Base-by-base conservation (phyloP, 2,113 vertebrate genomes). In the Rhodinocichla rosea region DNA sequence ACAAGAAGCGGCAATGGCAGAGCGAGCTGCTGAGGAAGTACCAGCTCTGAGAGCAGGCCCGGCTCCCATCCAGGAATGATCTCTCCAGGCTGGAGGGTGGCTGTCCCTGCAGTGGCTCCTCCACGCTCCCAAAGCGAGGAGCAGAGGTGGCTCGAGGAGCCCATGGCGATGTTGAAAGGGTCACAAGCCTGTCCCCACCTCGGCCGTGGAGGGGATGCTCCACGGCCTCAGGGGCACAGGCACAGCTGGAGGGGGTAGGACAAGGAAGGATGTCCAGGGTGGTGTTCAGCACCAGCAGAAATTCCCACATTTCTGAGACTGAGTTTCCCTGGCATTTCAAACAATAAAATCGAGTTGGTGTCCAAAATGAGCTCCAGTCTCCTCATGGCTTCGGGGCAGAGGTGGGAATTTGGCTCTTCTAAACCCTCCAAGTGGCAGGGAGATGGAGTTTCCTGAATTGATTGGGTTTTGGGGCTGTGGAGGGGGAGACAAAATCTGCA, bases 1-100 rank as follows among this genome's bases (percentile, higher is more conserved):
- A 97, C 69, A 97, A 94, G 13, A 98, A 97, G 24, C 26, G 97
- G 30, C 95, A 92, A 68, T 97, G 97, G 97, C 97, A 98, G 65
- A 96, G 95, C 0, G 97, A 97, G 69, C 92, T 97, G 55, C 94
- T 98, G 56, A 95, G 52, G 77, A 98, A 98, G 65, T 97, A 98
- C 77, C 92, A 98, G 26, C 92, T 98, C 6, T 97, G 95, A 97
- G 74, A 7, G 45, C 23, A 49, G 7, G 2, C 9, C 28, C 1
- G 0, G 7, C 23, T 18, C 49, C 15, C 1, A 0, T 0, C 4
- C 1, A 0, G 15, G 33, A 6, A 19, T 1, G 55, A 8, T 2
- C 28, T 22, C 56, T 42, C 52, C 1, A 2, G 47, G 39, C 6
- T 1, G 0, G 3, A 4, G 68, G n/a, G 74, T 1, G 16, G 47